These are phyloP conservation scores for Hystrix brachyura DNA, from an alignment of 2,113 vertebrate species.

Conservation along the genomic window DNA sequence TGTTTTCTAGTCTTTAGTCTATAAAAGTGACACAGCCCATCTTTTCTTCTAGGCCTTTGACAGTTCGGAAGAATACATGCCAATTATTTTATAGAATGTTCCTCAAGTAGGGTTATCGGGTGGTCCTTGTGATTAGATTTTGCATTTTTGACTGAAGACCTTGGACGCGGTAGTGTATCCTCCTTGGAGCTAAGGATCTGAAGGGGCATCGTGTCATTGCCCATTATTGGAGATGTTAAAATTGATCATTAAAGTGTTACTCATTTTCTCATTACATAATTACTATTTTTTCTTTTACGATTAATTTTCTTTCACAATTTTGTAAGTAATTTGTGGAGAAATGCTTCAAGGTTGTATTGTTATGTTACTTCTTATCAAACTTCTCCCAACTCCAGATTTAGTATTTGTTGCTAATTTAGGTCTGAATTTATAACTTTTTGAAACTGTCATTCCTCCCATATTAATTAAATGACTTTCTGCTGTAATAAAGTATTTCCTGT, in stretches of 20 bases:
- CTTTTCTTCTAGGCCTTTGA: background rate
- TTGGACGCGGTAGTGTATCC: background rate
- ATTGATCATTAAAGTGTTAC: background rate
- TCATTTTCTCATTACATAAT: background rate
- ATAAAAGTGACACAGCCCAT: background rate
- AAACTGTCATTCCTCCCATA: background rate
- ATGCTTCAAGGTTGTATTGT: background rate
- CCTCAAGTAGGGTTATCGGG: background rate
- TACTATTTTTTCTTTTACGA: conserved; percentile 36
- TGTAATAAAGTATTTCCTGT: conserved; percentile 6
- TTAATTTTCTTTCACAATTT: background rate
- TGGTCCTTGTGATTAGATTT: background rate
- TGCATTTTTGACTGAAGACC: background rate
- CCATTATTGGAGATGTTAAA: background rate
- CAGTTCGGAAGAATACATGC: background rate
- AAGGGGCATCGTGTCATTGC: background rate
- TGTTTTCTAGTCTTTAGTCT: conserved; percentile 11
- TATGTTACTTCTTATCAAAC: background rate
- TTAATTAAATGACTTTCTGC: conserved; percentile 36
- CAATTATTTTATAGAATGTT: conserved; percentile 45
- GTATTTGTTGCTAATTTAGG: conserved; percentile 11
- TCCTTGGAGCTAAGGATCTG: background rate
- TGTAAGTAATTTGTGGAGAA: background rate
- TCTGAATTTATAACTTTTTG: conserved; percentile 41
- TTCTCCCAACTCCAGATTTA: background rate